phyloP scores from a whole-genome alignment of 2,888 invertebrate genomes.

The Eristalis intricaria region DNA sequence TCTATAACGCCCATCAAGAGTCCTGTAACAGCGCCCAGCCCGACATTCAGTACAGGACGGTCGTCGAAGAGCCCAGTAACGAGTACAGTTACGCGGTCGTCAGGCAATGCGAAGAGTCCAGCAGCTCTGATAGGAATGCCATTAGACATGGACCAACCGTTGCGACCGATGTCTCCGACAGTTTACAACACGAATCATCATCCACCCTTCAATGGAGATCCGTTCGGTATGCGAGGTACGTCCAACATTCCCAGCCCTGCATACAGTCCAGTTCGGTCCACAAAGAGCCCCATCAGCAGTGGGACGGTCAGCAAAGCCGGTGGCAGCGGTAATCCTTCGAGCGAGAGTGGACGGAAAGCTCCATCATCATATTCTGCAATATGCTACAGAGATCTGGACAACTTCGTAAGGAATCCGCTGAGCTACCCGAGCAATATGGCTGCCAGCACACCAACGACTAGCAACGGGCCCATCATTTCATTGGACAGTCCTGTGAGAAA shows the following conservation, averaged over 20 bases:
- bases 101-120: conserved; percentile 32
- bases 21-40: conserved; percentile 32
- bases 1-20: conserved; percentile 54
- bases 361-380: conserved; percentile 15
- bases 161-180: conserved; percentile 61
- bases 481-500: conserved; percentile 48
- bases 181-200: conserved; percentile 61
- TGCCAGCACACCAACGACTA: not conserved
- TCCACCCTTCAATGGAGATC: conserved; percentile 41
- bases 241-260: conserved; percentile 53
- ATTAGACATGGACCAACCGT: conserved; percentile 61
- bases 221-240: conserved; percentile 34
- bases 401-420: conserved; percentile 46
- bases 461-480: conserved; percentile 51
- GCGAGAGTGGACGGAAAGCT: not conserved
- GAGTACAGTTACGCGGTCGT: conserved; percentile 46
- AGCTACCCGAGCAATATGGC: conserved; percentile 43
- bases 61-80: conserved; percentile 60
- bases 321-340: not conserved
- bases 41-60: conserved; percentile 43
- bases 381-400: conserved; percentile 46
- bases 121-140: conserved; percentile 47
- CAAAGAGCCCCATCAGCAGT: conserved; percentile 38
- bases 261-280: conserved; percentile 53
- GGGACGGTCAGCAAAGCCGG: not conserved